Conservation (phyloP, 2,797 vertebrate genomes). For the Brachyrhaphis roseni region DNA sequence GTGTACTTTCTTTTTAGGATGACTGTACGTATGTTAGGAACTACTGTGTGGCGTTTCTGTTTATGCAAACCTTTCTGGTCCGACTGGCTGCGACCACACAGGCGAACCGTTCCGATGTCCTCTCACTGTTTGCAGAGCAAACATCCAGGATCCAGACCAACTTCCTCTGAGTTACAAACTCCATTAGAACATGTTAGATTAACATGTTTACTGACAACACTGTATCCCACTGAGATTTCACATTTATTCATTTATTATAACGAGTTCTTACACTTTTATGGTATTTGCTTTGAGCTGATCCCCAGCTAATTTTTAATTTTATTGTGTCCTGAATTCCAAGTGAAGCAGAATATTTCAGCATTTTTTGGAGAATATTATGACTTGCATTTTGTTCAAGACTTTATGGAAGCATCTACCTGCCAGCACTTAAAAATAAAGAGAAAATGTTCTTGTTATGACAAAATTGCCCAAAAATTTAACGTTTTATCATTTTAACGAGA, state of each 20-base stretch:
- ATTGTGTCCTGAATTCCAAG: not conserved
- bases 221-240: not conserved
- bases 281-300: not conserved
- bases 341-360: not conserved
- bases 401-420: not conserved
- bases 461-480: not conserved
- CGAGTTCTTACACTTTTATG: not conserved
- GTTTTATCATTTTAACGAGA: too few species aligned
- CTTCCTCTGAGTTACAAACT: slow-evolving; percentile 63
- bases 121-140: slow-evolving; percentile 54
- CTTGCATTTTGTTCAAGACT: not conserved
- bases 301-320: not conserved
- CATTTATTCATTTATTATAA: not conserved
- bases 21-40: not conserved
- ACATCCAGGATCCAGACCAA: slow-evolving; percentile 46
- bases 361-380: not conserved
- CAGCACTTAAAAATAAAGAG: not conserved
- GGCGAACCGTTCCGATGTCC: slow-evolving; percentile 29
- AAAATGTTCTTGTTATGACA: not conserved
- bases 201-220: not conserved
- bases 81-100: slow-evolving; percentile 32
- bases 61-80: slow-evolving; percentile 23
- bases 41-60: not conserved
- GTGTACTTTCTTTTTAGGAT: not conserved
- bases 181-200: slow-evolving; percentile 1